These are phyloP conservation scores for Stictonetta naevosa DNA, from an alignment of 2,113 vertebrate species.

Conservation along the genomic window DNA sequence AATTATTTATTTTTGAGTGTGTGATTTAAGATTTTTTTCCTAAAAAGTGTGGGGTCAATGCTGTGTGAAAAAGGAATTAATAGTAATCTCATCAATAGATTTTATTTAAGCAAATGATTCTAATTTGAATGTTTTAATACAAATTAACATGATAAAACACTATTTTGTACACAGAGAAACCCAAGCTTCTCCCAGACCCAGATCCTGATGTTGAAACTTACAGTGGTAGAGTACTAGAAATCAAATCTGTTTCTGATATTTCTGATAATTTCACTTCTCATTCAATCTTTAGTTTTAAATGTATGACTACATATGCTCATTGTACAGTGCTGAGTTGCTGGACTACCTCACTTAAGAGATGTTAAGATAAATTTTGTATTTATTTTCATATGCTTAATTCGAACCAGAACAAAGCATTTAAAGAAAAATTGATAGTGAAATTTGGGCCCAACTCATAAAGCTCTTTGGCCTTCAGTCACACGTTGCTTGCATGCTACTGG, in stretches of 20 bases:
- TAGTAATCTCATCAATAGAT: conserved; percentile 10
- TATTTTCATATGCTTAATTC: background rate
- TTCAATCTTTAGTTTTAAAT: conserved; percentile 64
- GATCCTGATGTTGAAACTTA: conserved; percentile 82
- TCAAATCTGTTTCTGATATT: conserved; percentile 70
- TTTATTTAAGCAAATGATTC: conserved; percentile 59
- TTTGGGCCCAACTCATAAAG: conserved; percentile 61
- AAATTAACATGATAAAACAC: conserved; percentile 69
- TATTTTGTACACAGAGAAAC: conserved; percentile 83
- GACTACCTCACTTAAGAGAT: background rate
- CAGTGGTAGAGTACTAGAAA: conserved; percentile 87
- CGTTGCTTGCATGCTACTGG: conserved; percentile 33
- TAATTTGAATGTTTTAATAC: conserved; percentile 63
- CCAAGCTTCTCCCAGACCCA: conserved; percentile 82
- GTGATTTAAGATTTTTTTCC: conserved; percentile 2
- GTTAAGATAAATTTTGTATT: background rate
- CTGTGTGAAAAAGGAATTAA: conserved; percentile 21
- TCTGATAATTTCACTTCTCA: conserved; percentile 42
- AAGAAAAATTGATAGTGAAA: background rate
- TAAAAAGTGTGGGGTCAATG: background rate
- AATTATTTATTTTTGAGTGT: background rate
- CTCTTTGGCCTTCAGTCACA: background rate
- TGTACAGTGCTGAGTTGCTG: conserved; percentile 67
- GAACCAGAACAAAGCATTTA: background rate
- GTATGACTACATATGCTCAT: conserved; percentile 49